These are phyloP conservation scores for Anarrhichthys ocellatus DNA, from an alignment of 2,113 vertebrate genomes.

Conservation along the genomic window DNA sequence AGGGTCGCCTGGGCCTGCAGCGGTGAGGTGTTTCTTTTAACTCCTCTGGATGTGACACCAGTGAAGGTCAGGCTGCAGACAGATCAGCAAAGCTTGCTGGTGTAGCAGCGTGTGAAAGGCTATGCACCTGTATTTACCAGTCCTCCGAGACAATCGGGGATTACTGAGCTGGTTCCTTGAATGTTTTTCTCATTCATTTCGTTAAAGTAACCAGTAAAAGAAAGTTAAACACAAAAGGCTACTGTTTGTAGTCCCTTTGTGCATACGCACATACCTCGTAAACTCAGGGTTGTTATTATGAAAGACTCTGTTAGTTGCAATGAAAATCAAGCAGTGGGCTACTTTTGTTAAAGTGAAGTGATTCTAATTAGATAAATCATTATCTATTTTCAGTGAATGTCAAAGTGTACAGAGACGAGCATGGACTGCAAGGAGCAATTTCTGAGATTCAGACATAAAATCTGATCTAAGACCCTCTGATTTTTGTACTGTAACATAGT, in stretches of 20 bases:
- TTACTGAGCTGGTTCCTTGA: slow-evolving; percentile 33
- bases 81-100: slow-evolving; percentile 66
- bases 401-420: background rate
- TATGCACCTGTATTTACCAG: slow-evolving; percentile 64
- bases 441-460: background rate
- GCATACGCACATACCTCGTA: background rate
- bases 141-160: slow-evolving; percentile 45
- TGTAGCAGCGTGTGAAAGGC: slow-evolving; percentile 63
- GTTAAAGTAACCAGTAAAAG: slow-evolving; percentile 1
- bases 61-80: slow-evolving; percentile 85
- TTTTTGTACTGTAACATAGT: background rate
- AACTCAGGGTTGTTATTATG: background rate
- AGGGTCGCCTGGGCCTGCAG: slow-evolving; percentile 42
- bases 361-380: slow-evolving; percentile 13
- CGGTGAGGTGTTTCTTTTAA: slow-evolving; percentile 49
- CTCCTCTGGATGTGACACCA: slow-evolving; percentile 77
- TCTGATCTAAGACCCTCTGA: background rate
- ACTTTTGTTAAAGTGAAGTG: background rate
- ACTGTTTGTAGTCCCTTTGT: background rate
- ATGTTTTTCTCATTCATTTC: slow-evolving; percentile 6
- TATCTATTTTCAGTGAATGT: background rate
- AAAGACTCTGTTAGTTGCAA: slow-evolving; percentile 1
- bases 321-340: slow-evolving; percentile 4
- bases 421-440: background rate
- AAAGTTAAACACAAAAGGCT: slow-evolving; percentile 8